Evolutionary conservation across 2,797 vertebrate species (phyloP).

Genomic region (Kryptopterus vitreolus): DNA sequence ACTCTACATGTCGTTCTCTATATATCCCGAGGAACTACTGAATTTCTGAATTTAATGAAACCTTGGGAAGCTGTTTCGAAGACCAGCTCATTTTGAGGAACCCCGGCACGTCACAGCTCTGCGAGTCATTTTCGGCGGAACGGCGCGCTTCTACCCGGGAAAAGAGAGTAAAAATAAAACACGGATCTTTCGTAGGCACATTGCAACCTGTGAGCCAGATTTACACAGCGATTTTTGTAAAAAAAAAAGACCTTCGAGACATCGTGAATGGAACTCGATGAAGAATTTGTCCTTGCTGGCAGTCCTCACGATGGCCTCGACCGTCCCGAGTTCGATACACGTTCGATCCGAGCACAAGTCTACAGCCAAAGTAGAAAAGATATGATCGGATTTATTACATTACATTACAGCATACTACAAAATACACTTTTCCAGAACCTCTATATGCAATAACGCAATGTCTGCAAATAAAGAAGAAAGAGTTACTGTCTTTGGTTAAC

Average conservation of each 20-base stretch:
- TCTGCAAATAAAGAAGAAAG: background rate
- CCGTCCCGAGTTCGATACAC: slow-evolving; percentile 76
- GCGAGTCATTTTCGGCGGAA: slow-evolving; percentile 79
- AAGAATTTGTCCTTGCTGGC: slow-evolving; percentile 82
- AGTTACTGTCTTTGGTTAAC: background rate
- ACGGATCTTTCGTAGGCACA: slow-evolving; percentile 16
- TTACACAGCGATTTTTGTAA: background rate
- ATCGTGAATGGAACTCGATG: slow-evolving; percentile 79
- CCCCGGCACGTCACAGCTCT: slow-evolving; percentile 76
- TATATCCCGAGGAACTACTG: background rate
- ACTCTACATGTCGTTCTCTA: background rate
- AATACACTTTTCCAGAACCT: background rate
- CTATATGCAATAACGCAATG: background rate
- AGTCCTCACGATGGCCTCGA: slow-evolving; percentile 83
- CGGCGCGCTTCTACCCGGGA: slow-evolving; percentile 72
- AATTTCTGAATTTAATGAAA: slow-evolving; percentile 43
- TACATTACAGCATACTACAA: background rate
- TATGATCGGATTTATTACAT: background rate
- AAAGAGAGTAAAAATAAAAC: slow-evolving; percentile 28
- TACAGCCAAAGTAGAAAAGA: slow-evolving; percentile 54
- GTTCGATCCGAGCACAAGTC: slow-evolving; percentile 65
- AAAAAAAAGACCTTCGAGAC: slow-evolving; percentile 73
- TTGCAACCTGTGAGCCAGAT: slow-evolving; percentile 6
- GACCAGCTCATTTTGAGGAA: slow-evolving; percentile 84
- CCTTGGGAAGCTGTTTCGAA: slow-evolving; percentile 81